Percentiles rank a stretch among this genome's conserved stretches.
Evolutionary conservation across 2,888 invertebrate genomes (phyloP).

Genomic region (Ariolimax columbianus): DNA sequence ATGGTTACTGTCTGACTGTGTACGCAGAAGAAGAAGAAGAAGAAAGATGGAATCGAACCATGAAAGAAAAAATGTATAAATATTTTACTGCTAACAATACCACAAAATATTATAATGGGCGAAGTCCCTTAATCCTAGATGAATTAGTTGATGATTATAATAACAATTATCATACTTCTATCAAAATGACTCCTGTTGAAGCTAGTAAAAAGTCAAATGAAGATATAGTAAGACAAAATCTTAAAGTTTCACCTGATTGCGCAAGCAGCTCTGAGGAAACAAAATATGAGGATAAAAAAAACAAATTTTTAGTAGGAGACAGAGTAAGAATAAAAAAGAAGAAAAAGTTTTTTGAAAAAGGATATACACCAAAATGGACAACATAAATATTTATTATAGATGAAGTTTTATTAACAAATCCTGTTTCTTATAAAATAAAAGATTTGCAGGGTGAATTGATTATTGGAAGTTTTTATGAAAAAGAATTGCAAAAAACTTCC

Average conservation of each 20-base stretch:
- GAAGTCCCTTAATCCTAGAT: background rate
- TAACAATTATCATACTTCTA: background rate
- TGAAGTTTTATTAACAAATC: background rate
- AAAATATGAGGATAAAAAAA: background rate
- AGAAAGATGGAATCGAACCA: slow-evolving; percentile 20
- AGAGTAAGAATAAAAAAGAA: background rate
- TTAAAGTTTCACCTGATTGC: background rate
- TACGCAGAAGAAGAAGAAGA: background rate
- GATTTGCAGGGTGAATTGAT: background rate
- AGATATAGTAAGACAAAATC: background rate
- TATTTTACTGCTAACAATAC: slow-evolving; percentile 25
- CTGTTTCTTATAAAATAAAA: background rate
- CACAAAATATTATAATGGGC: slow-evolving; percentile 3
- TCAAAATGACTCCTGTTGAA: slow-evolving; percentile 27
- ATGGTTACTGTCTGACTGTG: too few species aligned
- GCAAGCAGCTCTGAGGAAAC: background rate
- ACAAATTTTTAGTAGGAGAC: background rate
- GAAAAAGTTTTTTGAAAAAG: background rate
- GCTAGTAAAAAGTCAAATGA: background rate
- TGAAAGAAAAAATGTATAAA: slow-evolving; percentile 22
- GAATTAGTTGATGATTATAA: slow-evolving; percentile 12
- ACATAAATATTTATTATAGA: background rate
- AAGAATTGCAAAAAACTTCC: background rate
- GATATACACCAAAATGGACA: background rate
- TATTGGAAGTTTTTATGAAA: background rate